Evolutionary conservation across 2,888 invertebrate genomes (phyloP).

Genomic region (Synanthedon tipuliformis): DNA sequence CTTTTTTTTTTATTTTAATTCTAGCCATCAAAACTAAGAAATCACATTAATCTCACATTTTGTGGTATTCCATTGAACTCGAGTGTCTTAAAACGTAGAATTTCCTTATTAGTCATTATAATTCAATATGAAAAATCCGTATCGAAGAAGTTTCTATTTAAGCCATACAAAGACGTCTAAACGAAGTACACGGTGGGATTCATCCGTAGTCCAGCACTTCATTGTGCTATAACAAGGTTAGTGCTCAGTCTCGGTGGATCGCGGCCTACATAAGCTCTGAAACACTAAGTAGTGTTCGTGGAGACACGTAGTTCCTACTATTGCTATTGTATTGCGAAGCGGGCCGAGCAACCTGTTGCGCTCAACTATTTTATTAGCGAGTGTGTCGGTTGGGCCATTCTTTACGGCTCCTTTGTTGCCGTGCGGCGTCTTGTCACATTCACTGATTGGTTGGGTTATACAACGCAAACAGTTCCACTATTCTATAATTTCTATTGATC

Average conservation of each 20-base stretch:
- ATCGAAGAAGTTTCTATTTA: too few relatives aligned
- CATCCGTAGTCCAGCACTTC: neutral
- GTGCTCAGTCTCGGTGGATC: neutral
- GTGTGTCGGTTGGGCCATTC: conserved; percentile 64
- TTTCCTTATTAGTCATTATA: too few relatives aligned
- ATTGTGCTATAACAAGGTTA: neutral
- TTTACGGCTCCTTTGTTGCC: conserved; percentile 65
- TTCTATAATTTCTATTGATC: conserved; percentile 1
- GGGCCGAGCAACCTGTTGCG: conserved; percentile 58
- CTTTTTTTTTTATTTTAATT: too few relatives aligned
- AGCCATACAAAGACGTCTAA: too few relatives aligned
- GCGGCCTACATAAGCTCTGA: neutral
- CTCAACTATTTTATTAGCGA: conserved; percentile 67
- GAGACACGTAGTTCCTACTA: conserved; percentile 35
- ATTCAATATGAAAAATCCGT: too few relatives aligned
- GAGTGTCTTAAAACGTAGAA: too few relatives aligned
- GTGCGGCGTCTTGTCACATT: conserved; percentile 52
- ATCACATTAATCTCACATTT: too few relatives aligned
- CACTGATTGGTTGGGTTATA: conserved; percentile 38
- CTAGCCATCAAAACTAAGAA: too few relatives aligned
- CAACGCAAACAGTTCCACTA: neutral
- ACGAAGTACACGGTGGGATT: too few relatives aligned
- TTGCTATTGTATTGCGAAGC: conserved; percentile 48
- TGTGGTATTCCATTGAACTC: too few relatives aligned
- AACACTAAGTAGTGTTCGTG: conserved; percentile 12